Conservation (phyloP, 1,140 invertebrate species). For the Lasioglossum albipes region DNA sequence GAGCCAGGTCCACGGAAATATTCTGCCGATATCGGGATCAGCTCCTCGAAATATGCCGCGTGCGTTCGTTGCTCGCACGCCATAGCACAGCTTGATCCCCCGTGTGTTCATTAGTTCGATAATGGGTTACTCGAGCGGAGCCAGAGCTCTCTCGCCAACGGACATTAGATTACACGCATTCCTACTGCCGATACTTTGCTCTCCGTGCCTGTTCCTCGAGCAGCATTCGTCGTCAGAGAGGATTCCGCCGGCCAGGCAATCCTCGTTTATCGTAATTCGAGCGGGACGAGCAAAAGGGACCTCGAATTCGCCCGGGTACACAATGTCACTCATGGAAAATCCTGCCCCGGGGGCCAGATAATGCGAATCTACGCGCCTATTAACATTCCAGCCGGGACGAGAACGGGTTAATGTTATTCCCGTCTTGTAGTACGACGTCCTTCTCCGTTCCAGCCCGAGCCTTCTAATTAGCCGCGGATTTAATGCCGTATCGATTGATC, state of each 20-base stretch:
- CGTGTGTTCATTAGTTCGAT: constrained; percentile 41
- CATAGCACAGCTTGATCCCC: background rate
- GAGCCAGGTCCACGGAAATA: constrained; percentile 5
- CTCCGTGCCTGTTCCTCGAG: background rate
- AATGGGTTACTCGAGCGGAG: constrained; percentile 42
- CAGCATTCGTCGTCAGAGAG: constrained; percentile 11
- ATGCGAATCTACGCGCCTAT: constrained; percentile 23
- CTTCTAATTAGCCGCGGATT: constrained; percentile 36
- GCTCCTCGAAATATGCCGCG: background rate
- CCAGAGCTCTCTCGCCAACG: constrained; percentile 7
- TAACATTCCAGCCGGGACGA: constrained; percentile 32
- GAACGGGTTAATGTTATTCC: constrained; percentile 22
- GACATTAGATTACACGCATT: constrained; percentile 52
- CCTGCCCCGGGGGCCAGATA: constrained; percentile 2
- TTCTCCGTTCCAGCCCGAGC: background rate
- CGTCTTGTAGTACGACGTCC: background rate
- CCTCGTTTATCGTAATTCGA: constrained; percentile 49
- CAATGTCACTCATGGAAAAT: constrained; percentile 37
- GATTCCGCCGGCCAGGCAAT: constrained; percentile 6
- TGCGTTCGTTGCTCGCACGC: background rate
- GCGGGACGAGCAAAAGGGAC: constrained; percentile 11
- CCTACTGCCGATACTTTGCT: constrained; percentile 2
- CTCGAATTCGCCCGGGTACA: constrained; percentile 30
- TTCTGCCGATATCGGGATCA: constrained; percentile 15
- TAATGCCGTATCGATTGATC: constrained; percentile 36